phyloP scores from a whole-genome alignment of 1,140 invertebrate genomes.

The Tyrophagus putrescentiae region DNA sequence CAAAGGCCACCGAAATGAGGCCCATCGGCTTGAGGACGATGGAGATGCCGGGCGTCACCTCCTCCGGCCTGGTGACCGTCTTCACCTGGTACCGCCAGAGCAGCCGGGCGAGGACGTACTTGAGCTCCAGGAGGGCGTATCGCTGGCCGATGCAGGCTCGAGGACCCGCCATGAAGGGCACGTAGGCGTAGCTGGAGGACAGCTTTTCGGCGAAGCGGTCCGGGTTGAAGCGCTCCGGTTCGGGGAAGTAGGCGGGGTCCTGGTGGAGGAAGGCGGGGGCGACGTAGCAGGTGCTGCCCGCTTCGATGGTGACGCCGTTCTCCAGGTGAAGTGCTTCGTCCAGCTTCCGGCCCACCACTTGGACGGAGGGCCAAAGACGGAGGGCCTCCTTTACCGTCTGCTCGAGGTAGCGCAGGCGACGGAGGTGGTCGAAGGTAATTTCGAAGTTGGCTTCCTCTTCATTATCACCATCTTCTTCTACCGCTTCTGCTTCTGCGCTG shows the following conservation, averaged over 20 bases:
- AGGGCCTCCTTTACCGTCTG: slow-evolving; percentile 28
- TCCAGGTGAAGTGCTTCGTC: slow-evolving; percentile 28
- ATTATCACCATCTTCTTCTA: too few species aligned
- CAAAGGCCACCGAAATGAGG: too few species aligned
- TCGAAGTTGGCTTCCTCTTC: too few species aligned
- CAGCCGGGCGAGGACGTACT: slow-evolving; percentile 37
- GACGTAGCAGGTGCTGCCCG: slow-evolving; percentile 34
- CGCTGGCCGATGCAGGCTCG: slow-evolving; percentile 53
- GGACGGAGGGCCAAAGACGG: slow-evolving; percentile 33
- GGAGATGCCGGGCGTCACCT: slow-evolving; percentile 33
- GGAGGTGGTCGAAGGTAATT: too few species aligned
- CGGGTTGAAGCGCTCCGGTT: slow-evolving; percentile 39
- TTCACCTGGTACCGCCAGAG: slow-evolving; percentile 32
- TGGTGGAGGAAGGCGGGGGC: slow-evolving; percentile 36
- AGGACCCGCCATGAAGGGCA: slow-evolving; percentile 58
- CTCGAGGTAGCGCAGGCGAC: neutral
- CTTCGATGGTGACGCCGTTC: slow-evolving; percentile 31
- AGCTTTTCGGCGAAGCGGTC: slow-evolving; percentile 33
- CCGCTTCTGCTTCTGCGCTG: too few species aligned
- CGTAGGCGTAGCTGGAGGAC: slow-evolving; percentile 45
- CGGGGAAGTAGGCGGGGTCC: slow-evolving; percentile 33
- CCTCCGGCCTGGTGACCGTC: slow-evolving; percentile 29
- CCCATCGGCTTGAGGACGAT: slow-evolving; percentile 22
- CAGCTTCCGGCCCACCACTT: slow-evolving; percentile 31
- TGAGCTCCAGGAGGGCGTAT: slow-evolving; percentile 43